Evolutionary conservation across 2,797 vertebrate genomes (phyloP).

Genomic region (Microctenopoma lineatum): DNA sequence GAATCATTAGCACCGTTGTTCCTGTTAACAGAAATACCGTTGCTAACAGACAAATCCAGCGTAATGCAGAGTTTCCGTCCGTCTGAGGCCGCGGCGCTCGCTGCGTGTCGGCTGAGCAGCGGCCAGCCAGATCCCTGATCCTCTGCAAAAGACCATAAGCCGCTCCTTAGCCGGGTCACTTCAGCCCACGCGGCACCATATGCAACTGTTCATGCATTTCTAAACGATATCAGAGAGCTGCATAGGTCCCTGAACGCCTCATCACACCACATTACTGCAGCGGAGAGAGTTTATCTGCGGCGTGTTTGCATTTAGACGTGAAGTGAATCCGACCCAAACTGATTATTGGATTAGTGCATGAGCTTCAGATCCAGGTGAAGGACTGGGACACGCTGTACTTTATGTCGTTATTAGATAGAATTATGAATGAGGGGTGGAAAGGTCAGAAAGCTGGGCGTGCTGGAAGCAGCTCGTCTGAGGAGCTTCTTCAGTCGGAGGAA

Average conservation of each 20-base stretch:
- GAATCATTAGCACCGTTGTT: no score
- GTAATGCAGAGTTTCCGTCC: background rate
- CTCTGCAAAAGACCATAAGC: constrained; percentile 79
- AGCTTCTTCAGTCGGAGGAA: no score
- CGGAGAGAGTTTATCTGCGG: background rate
- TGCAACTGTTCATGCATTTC: constrained; percentile 68
- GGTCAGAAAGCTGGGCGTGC: no score
- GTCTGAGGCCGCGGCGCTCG: constrained; percentile 1
- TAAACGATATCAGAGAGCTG: constrained; percentile 53
- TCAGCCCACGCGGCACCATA: constrained; percentile 70
- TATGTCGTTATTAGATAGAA: no score
- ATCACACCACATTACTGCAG: constrained; percentile 6
- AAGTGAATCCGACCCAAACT: background rate
- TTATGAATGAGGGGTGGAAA: no score
- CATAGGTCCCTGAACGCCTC: constrained; percentile 56
- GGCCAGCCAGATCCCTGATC: constrained; percentile 64
- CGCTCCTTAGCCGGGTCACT: constrained; percentile 75
- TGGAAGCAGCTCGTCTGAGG: no score
- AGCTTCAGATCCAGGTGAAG: no score
- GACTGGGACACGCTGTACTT: no score
- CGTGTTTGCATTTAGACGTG: background rate
- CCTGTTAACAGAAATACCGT: background rate
- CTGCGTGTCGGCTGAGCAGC: constrained; percentile 43
- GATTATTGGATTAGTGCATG: no score
- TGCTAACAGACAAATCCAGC: background rate